A percentile compares a stretch with the other conserved stretches of the same genome.
Conservation (phyloP, 2,113 vertebrate species). For the Pterocles orientalis region DNA sequence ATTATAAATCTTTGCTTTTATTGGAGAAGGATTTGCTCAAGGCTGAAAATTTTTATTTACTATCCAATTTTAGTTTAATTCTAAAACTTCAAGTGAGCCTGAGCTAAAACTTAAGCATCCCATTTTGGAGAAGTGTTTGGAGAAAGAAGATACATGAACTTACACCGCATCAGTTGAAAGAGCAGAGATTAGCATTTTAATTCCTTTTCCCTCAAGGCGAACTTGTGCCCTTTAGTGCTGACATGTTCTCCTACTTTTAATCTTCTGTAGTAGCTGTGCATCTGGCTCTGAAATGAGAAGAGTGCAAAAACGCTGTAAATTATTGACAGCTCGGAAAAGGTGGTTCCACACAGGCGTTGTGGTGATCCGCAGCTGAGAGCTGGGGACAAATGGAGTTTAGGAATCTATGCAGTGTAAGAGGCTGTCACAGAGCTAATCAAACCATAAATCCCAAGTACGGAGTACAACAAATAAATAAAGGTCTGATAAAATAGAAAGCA, state of each 20-base stretch:
- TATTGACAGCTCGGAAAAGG: neutral
- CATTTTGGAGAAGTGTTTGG: neutral
- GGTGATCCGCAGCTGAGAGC: neutral
- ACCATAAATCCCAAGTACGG: neutral
- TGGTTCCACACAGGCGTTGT: neutral
- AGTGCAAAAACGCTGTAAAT: neutral
- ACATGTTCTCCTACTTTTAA: neutral
- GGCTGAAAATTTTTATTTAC: neutral
- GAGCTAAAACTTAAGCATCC: neutral
- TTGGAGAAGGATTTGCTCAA: neutral
- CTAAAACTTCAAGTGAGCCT: neutral
- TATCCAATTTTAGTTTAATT: neutral
- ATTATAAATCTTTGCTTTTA: neutral
- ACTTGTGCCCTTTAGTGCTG: neutral
- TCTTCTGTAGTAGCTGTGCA: neutral
- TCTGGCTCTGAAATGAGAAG: neutral
- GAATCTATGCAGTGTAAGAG: neutral
- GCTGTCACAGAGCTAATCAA: neutral
- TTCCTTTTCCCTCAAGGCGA: neutral
- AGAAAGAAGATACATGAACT: neutral
- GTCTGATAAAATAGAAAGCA: rapidly evolving
- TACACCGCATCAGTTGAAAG: neutral
- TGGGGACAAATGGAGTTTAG: neutral
- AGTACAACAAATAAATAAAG: neutral
- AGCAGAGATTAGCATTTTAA: neutral